Evolutionary conservation across 37 sponge, comb jelly and placozoan genomes (phyloP).

Genomic region (Corticium candelabrum): DNA sequence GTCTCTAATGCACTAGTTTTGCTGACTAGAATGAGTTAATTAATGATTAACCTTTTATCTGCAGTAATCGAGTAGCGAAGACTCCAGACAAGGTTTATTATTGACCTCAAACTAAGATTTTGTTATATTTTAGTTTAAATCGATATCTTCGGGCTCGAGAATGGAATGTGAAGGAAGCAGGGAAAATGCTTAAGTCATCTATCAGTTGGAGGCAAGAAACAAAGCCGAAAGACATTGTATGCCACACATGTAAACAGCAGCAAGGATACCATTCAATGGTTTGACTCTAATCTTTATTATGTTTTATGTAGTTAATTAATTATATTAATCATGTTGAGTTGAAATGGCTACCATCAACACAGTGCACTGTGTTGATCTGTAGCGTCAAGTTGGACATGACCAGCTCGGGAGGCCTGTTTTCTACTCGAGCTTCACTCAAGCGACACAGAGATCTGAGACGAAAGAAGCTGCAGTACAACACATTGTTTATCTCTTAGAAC

Average conservation of each 20-base stretch:
- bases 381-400: slow-evolving; percentile 3
- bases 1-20: too few species aligned
- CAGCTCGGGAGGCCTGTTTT: background rate
- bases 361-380: background rate
- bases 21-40: too few species aligned
- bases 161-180: background rate
- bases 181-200: background rate
- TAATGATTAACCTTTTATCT: too few species aligned
- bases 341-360: background rate
- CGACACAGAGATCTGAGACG: background rate
- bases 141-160: background rate
- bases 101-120: too few species aligned
- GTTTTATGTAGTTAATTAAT: too few species aligned
- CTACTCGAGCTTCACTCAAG: slow-evolving; percentile 2
- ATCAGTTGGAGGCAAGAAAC: background rate
- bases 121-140: background rate
- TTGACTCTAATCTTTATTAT: background rate
- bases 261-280: background rate
- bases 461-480: background rate
- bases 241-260: background rate
- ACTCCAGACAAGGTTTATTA: too few species aligned
- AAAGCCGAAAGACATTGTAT: background rate
- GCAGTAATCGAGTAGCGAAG: too few species aligned
- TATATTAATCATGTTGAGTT: too few species aligned
- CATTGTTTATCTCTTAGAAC: background rate